Base-by-base conservation (phyloP, 2,113 vertebrate species). In the Gnathonemus longibarbis region DNA sequence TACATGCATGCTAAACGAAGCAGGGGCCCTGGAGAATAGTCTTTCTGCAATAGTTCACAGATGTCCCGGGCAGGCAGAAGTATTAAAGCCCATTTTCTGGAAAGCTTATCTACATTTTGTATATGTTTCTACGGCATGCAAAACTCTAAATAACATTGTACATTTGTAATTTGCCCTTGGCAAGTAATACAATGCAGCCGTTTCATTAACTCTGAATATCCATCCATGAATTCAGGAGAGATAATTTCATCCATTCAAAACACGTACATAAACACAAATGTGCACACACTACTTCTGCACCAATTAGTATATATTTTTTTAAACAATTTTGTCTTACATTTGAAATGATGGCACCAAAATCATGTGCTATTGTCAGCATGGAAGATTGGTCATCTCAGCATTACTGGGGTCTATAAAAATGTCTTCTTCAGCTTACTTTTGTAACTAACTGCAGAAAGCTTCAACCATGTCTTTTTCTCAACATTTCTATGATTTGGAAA, bases 71-170 rank as follows among this genome's bases (percentile, higher is more conserved):
- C 31, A 11, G 58, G 62, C 48, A 89, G n/a, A 53, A 42, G 50
- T 19, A 88, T 91, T 91, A 92, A 92, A 83, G 92, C 89, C 88
- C 91, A 90, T 90, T 89, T 89, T 92, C 89, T 90, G 87, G 89
- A 86, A 87, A 92, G 2, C 87, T 94, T 91, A 90, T 92, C 91
- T 92, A 84, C 87, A 90, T 88, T 89, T 87, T 48, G 84, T n/a
- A 19, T 89, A 91, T 87, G 86, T 89, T 91, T 90, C 90, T 87
- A 88, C 87, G 77, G 77, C 90, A 89, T 88, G 88, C 88, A 90
- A 92, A 93, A 80, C 89, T 87, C 84, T 90, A 89, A 90, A 88
- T 21, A 74, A 11, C 48, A 74, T n/a, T 24, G 52, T 87, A 24
- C 56, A 39, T 83, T 92, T 80, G 83, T 88, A 91, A 93, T 93